A percentile compares a stretch with the other conserved stretches of the same genome.
Conservation (phyloP, 2,113 vertebrate genomes). For the Cyrtonyx montezumae region DNA sequence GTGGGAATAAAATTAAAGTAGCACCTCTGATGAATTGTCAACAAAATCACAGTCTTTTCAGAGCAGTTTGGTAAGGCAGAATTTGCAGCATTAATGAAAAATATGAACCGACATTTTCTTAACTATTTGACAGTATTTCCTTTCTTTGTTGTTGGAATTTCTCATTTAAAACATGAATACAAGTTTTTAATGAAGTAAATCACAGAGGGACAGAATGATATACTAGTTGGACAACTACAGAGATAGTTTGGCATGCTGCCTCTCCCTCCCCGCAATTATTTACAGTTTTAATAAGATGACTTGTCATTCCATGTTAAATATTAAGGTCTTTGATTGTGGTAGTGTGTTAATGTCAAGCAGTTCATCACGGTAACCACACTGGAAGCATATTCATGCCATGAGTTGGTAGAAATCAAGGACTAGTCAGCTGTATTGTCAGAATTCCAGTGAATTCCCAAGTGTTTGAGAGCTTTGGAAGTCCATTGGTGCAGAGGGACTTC, state of each 20-base stretch:
- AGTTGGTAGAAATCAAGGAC: background rate
- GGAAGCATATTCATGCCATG: background rate
- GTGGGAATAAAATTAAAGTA: background rate
- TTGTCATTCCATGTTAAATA: background rate
- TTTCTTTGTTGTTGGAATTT: background rate
- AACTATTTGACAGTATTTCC: background rate
- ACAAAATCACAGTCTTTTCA: background rate
- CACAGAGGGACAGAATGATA: background rate
- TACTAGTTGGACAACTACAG: background rate
- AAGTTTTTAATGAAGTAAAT: background rate
- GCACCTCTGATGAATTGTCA: background rate
- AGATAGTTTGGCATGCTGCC: background rate
- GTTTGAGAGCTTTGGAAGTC: background rate
- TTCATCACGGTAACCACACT: background rate
- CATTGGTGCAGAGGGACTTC: background rate
- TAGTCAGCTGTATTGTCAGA: background rate
- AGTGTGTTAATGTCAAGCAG: background rate
- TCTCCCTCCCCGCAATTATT: background rate
- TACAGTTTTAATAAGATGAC: background rate
- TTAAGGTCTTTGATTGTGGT: background rate
- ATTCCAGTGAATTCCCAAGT: background rate
- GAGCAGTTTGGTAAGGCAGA: background rate
- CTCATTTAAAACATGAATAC: background rate
- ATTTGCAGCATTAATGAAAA: background rate
- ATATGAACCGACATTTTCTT: background rate